A percentile compares a stretch with the other conserved stretches of the same genome.
Conservation (phyloP, 1,140 invertebrate genomes). For the Platorchestia sp. region DNA sequence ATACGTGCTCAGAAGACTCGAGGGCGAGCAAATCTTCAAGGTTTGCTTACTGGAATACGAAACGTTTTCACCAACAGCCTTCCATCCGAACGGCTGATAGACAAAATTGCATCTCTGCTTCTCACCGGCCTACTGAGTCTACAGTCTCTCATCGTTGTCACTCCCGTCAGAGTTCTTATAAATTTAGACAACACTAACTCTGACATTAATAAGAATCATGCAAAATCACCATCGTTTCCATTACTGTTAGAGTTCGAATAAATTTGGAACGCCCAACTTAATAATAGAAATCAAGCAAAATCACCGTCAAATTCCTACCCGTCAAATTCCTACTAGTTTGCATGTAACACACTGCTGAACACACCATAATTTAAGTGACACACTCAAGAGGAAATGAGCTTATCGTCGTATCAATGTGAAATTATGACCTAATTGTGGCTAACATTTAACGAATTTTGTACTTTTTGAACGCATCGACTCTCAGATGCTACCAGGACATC, state of each 20-base stretch:
- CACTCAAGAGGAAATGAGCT: neutral
- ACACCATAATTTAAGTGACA: neutral
- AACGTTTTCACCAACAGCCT: neutral
- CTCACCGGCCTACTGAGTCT: neutral
- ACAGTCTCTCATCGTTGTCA: neutral
- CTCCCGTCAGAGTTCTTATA: neutral
- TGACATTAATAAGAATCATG: no score
- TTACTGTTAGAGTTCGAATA: no score
- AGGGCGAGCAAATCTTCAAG: neutral
- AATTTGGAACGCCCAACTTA: no score
- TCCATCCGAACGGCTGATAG: neutral
- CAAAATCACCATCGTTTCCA: no score
- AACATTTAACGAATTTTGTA: neutral
- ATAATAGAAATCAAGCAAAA: no score
- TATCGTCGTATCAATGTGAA: neutral
- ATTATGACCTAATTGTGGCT: neutral
- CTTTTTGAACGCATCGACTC: neutral
- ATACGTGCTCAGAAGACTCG: neutral
- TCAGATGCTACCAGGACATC: neutral
- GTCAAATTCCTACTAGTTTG: neutral
- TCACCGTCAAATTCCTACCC: neutral
- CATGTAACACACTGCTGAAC: neutral
- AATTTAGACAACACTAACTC: neutral
- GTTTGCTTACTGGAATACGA: neutral
- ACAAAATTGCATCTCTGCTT: neutral